phyloP scores from a whole-genome alignment of 2,797 vertebrate genomes.

The Craterocephalus amniculus region DNA sequence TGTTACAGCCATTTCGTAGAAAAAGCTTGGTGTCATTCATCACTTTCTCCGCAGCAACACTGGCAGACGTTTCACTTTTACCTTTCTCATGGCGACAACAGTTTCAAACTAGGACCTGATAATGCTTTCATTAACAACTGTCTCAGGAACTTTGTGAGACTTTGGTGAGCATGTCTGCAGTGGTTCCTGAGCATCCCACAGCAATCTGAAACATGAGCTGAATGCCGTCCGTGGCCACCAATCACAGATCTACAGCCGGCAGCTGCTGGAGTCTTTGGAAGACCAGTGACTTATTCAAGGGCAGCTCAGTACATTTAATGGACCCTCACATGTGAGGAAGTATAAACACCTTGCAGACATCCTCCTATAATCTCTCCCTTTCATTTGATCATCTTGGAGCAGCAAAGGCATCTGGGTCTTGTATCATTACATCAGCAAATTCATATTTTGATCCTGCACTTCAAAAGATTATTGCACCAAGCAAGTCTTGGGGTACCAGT shows the following conservation, averaged over 20 bases:
- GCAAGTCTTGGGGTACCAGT: background rate
- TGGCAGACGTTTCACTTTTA: slow-evolving; percentile 23
- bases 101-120: background rate
- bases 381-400: slow-evolving; percentile 6
- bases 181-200: background rate
- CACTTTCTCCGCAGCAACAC: slow-evolving; percentile 13
- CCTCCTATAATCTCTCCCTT: background rate
- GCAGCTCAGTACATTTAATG: slow-evolving; percentile 33
- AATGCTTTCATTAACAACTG: background rate
- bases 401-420: background rate
- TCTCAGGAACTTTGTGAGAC: background rate
- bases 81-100: background rate
- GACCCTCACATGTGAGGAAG: background rate
- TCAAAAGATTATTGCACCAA: background rate
- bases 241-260: slow-evolving; percentile 10
- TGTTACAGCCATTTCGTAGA: slow-evolving; percentile 24
- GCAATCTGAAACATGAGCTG: slow-evolving; percentile 6
- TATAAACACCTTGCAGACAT: background rate
- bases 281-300: slow-evolving; percentile 37
- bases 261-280: slow-evolving; percentile 25
- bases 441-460: background rate
- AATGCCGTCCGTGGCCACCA: slow-evolving; percentile 6
- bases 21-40: slow-evolving; percentile 30
- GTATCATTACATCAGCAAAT: background rate
- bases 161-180: background rate